A percentile compares a stretch with the other conserved stretches of the same genome.
These are phyloP conservation scores for Engystomops pustulosus DNA, from an alignment of 2,113 vertebrate genomes.

Conservation along the genomic window DNA sequence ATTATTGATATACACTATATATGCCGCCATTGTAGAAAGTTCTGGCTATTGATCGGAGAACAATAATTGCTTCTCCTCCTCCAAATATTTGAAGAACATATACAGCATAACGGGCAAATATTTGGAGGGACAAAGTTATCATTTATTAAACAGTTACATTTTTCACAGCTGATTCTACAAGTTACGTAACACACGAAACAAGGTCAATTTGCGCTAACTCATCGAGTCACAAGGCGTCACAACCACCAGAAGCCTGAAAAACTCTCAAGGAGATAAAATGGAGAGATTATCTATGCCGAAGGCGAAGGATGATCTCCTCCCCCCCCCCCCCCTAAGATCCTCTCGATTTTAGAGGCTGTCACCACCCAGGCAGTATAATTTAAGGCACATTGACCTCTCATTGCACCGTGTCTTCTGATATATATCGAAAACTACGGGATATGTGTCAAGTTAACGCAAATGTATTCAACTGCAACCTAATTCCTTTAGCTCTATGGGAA, in stretches of 20 bases:
- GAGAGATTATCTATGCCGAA: constrained; percentile 13
- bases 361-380: constrained; percentile 39
- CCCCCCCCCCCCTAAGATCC: neutral
- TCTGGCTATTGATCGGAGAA: neutral
- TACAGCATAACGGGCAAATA: neutral
- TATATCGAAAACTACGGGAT: constrained; percentile 34
- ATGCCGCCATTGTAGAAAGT: neutral
- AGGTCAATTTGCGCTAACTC: constrained; percentile 30
- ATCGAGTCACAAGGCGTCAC: neutral
- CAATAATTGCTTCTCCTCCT: neutral
- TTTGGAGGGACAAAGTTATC: neutral
- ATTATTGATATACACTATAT: too few species aligned
- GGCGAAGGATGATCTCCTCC: constrained; percentile 5
- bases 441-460: constrained; percentile 42
- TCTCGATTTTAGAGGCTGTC: constrained; percentile 2
- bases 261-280: constrained; percentile 29
- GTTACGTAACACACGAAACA: neutral
- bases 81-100: neutral
- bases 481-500: constrained; percentile 44
- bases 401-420: constrained; percentile 42
- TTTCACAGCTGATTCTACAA: neutral
- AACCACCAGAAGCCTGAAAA: neutral
- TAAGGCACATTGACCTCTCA: constrained; percentile 36
- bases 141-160: neutral
- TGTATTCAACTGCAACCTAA: constrained; percentile 49